phyloP scores from a whole-genome alignment of 1,140 invertebrate genomes.

The Anastrepha obliqua region DNA sequence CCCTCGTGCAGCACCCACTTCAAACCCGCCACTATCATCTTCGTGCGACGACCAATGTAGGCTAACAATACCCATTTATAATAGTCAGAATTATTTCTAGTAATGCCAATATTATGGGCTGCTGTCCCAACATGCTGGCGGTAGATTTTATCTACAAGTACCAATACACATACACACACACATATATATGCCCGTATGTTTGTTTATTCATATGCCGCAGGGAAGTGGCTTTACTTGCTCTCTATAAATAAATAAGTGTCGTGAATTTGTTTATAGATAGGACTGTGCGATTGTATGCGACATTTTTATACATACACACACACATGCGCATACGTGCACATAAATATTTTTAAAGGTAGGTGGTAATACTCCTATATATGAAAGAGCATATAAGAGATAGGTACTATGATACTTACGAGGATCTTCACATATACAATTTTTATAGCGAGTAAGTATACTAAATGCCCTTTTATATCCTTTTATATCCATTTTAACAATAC shows the following conservation, averaged over 20 bases:
- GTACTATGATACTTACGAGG: background rate
- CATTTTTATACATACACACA: background rate
- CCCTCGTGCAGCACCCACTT: background rate
- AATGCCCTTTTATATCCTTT: background rate
- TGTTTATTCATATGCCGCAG: background rate
- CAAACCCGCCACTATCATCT: background rate
- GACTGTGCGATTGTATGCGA: background rate
- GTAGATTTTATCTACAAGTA: background rate
- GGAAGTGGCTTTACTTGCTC: background rate
- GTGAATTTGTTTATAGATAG: background rate
- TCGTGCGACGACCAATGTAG: background rate
- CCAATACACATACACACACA: background rate
- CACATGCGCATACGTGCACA: background rate
- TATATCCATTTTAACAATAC: background rate
- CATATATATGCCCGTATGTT: background rate
- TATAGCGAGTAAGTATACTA: background rate
- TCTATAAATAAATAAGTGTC: constrained; percentile 7
- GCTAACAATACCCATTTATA: background rate
- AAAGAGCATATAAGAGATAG: background rate
- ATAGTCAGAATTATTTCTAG: background rate
- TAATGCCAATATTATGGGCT: background rate
- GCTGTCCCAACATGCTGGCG: background rate
- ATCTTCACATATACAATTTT: no score
- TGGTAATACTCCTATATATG: background rate
- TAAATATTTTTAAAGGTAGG: background rate